Evolutionary conservation across 2,113 vertebrate genomes (phyloP).

Genomic region (Boulengeromyrus knoepffleri): DNA sequence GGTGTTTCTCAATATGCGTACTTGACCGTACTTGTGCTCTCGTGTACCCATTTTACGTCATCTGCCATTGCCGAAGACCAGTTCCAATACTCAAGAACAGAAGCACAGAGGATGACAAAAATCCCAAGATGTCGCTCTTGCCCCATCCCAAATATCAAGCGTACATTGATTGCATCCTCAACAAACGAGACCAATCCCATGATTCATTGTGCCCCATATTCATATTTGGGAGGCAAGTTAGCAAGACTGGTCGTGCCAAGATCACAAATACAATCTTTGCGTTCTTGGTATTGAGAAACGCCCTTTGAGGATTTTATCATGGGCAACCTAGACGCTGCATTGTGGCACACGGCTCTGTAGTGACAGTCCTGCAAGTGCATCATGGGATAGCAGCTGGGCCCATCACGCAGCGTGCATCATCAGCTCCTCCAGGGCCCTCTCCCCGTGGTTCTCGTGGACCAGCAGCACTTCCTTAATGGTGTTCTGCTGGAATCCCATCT

Average conservation of each 20-base stretch:
- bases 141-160: neutral
- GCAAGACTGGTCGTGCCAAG: neutral
- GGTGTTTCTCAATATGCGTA: neutral
- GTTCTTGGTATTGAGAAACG: neutral
- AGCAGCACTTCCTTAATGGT: slow-evolving; percentile 91
- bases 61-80: neutral
- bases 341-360: neutral
- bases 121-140: neutral
- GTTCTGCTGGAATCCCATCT: slow-evolving; percentile 92
- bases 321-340: neutral
- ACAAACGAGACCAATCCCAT: neutral
- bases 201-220: neutral
- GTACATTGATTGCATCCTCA: neutral
- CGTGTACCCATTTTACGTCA: neutral
- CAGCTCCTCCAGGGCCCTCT: slow-evolving; percentile 85
- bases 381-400: neutral
- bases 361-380: neutral
- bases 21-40: neutral
- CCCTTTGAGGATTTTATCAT: neutral
- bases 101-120: neutral
- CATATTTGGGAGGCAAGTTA: neutral
- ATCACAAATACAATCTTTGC: neutral
- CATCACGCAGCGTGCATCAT: slow-evolving; percentile 63
- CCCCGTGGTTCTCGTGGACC: slow-evolving; percentile 77
- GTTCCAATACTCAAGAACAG: neutral